Base-by-base conservation (phyloP, 1,140 invertebrate species). In the Dreissena polymorpha region DNA sequence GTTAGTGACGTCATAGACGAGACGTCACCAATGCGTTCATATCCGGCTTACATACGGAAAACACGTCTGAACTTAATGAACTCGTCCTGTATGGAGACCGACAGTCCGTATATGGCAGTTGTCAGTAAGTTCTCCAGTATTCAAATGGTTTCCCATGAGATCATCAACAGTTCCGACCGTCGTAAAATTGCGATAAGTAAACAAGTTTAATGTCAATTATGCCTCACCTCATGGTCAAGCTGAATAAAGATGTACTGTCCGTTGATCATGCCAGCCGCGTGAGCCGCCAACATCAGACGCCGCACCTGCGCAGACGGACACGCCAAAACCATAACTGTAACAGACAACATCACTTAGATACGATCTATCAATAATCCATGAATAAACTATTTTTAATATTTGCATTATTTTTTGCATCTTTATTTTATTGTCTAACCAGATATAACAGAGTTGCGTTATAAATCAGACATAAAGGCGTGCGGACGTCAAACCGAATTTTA, bases 31-130 rank as follows among this genome's bases (percentile, higher is more conserved):
- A 29, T 91, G 21, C 23, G 65, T 0, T 64, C 74, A 0, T 90
- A 90, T 67, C 89, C 88, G 21, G 84, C 71, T 55, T 83, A 72
- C 29, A 80, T 83, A 51, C 68, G 82, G 57, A 74, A 60, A 10
- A 39, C 76, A 27, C 25, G 64, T 57, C 49, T 69, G 23, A 69
- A 51, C 69, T n/a, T 78, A 13, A 49, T 78, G 21, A 78, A 78
- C 23, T 69, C 21, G 57, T 0, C 14, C 16, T 55, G 53, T 10
- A 78, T 78, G 76, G 76, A 69, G 69, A 78, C 65, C 55, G 65
- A 50, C 57, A 39, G 39, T 16, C 1, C 69, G 21, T 29, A 69
- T 39, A 18, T 39, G 8, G 14, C 68, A n/a, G 10, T 10, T 27
- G 53, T 70, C 65, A 21, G 76, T 78, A 70, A 70, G 76, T 70